A percentile compares a stretch with the other conserved stretches of the same genome.
Evolutionary conservation across 2,888 invertebrate genomes (phyloP).

Genomic region (Aradus depressus): DNA sequence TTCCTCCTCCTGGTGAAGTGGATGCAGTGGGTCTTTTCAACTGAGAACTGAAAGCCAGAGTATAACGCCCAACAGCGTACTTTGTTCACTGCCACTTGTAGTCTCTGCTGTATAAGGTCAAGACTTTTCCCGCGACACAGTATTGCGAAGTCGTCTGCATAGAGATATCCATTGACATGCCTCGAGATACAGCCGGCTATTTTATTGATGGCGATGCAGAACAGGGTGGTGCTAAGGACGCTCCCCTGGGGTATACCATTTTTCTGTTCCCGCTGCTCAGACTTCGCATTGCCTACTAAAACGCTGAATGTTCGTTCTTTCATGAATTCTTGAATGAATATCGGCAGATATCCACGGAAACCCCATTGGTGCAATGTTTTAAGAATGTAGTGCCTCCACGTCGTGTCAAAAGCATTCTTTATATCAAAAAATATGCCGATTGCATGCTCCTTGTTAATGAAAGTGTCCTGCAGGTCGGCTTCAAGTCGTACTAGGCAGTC

Average conservation of each 20-base stretch:
- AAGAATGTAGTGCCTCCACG: background rate
- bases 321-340: background rate
- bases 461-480: too few species aligned
- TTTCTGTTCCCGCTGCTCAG: background rate
- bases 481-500: too few species aligned
- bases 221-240: background rate
- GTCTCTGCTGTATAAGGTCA: too few species aligned
- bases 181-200: background rate
- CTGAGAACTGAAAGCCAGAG: too few species aligned
- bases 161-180: background rate
- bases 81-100: too few species aligned
- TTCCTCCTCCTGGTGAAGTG: too few species aligned
- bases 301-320: conserved; percentile 2
- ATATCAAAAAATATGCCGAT: background rate
- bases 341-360: background rate
- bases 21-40: too few species aligned
- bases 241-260: background rate
- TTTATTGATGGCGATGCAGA: background rate
- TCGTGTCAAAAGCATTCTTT: background rate
- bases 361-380: background rate
- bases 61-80: too few species aligned
- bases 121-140: background rate
- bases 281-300: background rate
- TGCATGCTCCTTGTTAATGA: too few species aligned
- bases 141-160: background rate